phyloP scores from a whole-genome alignment of 1,140 invertebrate species.

The Zaprionus taronus region DNA sequence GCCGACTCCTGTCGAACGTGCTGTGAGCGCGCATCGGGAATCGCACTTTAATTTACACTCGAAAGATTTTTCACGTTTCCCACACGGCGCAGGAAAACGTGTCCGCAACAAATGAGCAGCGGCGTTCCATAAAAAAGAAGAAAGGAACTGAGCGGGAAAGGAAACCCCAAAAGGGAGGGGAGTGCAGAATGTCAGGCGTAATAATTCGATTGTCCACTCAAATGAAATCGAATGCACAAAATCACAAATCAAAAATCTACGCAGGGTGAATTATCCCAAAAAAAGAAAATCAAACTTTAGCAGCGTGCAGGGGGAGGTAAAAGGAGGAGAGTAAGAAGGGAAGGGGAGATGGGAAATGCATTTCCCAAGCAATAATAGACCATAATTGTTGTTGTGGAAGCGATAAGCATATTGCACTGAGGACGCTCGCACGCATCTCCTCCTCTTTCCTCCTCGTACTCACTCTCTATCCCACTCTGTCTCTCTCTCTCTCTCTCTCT shows the following conservation, averaged over 20 bases:
- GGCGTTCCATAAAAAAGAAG: constrained; percentile 59
- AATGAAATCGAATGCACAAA: constrained; percentile 80
- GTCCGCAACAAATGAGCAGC: constrained; percentile 80
- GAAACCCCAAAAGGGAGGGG: constrained; percentile 13
- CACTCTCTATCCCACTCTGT: background rate
- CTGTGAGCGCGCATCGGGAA: constrained; percentile 70
- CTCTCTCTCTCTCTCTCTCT: background rate
- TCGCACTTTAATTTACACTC: constrained; percentile 69
- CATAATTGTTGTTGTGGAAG: constrained; percentile 69
- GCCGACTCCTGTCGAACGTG: constrained; percentile 22
- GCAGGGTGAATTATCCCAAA: constrained; percentile 32
- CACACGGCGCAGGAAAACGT: constrained; percentile 61
- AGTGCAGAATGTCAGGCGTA: constrained; percentile 54
- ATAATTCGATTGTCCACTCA: constrained; percentile 83
- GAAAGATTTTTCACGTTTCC: constrained; percentile 59
- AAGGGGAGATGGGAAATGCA: constrained; percentile 45
- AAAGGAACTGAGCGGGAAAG: constrained; percentile 5
- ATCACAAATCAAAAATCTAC: constrained; percentile 51
- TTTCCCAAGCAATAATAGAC: constrained; percentile 80
- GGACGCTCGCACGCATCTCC: background rate
- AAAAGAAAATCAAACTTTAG: constrained; percentile 8
- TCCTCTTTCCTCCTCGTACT: background rate
- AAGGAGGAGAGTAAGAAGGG: background rate
- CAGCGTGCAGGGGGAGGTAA: background rate
- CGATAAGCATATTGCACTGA: constrained; percentile 73